Percentiles rank a stretch among this genome's conserved stretches.
These are phyloP conservation scores for Labia minor DNA, from an alignment of 2,888 invertebrate genomes.

Conservation along the genomic window DNA sequence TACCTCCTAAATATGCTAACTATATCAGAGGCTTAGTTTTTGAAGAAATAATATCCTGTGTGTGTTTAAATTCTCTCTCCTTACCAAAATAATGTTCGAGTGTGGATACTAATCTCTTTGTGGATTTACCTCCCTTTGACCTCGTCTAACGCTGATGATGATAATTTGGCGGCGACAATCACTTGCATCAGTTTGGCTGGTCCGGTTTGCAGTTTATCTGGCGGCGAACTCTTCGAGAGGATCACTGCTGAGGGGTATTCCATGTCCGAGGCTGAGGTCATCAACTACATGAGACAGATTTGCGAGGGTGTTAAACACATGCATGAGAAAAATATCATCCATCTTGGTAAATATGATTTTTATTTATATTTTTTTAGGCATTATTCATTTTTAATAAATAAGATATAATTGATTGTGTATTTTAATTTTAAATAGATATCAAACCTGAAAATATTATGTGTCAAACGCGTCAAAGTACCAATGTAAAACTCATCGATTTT, in stretches of 20 bases:
- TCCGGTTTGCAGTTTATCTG: constrained; percentile 64
- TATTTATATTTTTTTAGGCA: constrained; percentile 23
- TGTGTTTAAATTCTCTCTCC: too few relatives aligned
- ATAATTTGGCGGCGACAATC: too few relatives aligned
- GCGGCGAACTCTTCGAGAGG: constrained; percentile 97
- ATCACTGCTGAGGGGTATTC: constrained; percentile 96
- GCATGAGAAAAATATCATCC: constrained; percentile 99
- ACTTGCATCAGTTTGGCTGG: not conserved
- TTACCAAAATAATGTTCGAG: too few relatives aligned
- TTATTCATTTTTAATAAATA: constrained; percentile 13
- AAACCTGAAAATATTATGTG: constrained; percentile 99
- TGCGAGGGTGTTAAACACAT: constrained; percentile 96
- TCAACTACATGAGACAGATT: constrained; percentile 97
- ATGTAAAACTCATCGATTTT: constrained; percentile 97
- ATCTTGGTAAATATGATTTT: constrained; percentile 72
- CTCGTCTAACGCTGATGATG: too few relatives aligned
- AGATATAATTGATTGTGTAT: constrained; percentile 18
- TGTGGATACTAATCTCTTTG: too few relatives aligned
- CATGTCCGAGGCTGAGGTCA: constrained; percentile 98
- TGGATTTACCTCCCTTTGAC: too few relatives aligned
- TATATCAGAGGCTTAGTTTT: too few relatives aligned
- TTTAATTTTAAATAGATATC: constrained; percentile 49
- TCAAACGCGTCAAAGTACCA: constrained; percentile 86
- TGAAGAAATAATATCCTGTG: too few relatives aligned
- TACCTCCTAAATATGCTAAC: too few relatives aligned